Base-by-base conservation (phyloP, 2,888 invertebrate genomes). In the Papilio protenor region DNA sequence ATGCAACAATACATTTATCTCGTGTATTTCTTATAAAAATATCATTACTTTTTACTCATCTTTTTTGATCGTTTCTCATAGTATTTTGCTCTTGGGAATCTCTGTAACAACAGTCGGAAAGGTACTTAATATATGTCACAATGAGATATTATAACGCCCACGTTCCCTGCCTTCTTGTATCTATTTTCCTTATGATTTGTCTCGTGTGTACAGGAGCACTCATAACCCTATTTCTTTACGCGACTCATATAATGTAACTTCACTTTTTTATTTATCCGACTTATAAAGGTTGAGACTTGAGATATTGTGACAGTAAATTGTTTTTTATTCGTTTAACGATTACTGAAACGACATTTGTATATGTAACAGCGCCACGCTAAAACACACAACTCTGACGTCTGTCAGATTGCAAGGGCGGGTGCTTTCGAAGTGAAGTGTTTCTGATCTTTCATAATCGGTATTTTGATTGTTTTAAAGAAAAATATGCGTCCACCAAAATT, bases 121-220 rank as follows among this genome's bases (percentile, higher is more conserved):
- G 73, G 78, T 78, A 79, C 81, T 82, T 80, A 80, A 83, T 83
- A 82, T 78, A 82, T 79, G 82, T 83, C 83, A 81, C 77, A 73
- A 79, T 81, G 82, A 82, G 80, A 81, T 81, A 83, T 82, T 80
- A 79, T 73, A 66, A 78, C 73, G 49, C 69, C 76, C 73, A 66
- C 78, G 69, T 72, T 3, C 55, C 40, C 40, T 73, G 78, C 66
- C 75, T 76, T 81, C 77, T 77, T 69, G 76, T 72, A 77, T 73
- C 72, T 79, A 75, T 77, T 77, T 78, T 78, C 75, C 76, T 66
- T 78, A 78, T 76, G 78, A 78, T 78, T 78, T 78, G 78, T 73
- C 76, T 76, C 73, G 71, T 66, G 75, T 74, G 59, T 64, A 27
- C 21, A 49, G 69, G 33, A 59, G 66, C 49, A 75, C 75, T 69